These are phyloP conservation scores for Hydraecia micacea DNA, from an alignment of 2,888 invertebrate species.

Conservation along the genomic window DNA sequence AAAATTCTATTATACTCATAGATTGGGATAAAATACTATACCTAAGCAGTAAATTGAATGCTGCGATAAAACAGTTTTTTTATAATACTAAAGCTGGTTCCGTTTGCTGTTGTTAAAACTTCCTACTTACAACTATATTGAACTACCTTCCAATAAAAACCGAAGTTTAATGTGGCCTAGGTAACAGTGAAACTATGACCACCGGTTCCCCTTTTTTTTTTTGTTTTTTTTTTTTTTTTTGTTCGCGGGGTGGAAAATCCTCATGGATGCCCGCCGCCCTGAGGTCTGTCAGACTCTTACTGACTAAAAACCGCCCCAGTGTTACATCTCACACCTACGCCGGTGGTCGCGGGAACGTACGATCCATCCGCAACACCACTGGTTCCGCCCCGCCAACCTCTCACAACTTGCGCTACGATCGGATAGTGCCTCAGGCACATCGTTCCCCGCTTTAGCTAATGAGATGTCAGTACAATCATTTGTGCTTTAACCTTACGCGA, in stretches of 20 bases:
- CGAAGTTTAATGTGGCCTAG: neutral
- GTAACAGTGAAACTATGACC: neutral
- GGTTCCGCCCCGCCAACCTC: constrained; percentile 62
- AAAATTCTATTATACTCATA: neutral
- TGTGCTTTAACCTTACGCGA: constrained; percentile 88
- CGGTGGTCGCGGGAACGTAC: too few species aligned
- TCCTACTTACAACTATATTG: neutral
- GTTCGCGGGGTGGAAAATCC: too few species aligned
- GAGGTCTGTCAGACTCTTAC: too few species aligned
- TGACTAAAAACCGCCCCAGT: too few species aligned
- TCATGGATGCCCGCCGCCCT: too few species aligned
- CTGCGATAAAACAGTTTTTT: neutral
- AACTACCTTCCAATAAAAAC: neutral
- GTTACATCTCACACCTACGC: too few species aligned
- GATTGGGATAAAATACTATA: neutral
- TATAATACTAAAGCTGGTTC: neutral
- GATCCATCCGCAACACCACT: too few species aligned
- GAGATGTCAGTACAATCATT: constrained; percentile 90
- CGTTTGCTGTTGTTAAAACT: neutral
- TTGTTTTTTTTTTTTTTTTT: too few species aligned
- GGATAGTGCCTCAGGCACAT: constrained; percentile 83
- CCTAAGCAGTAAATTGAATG: neutral
- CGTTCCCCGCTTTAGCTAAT: constrained; percentile 89
- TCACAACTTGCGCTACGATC: constrained; percentile 59
- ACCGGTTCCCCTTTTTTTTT: too few species aligned